Conservation (phyloP, 2,888 invertebrate genomes). For the Caenorhabditis sp. region DNA sequence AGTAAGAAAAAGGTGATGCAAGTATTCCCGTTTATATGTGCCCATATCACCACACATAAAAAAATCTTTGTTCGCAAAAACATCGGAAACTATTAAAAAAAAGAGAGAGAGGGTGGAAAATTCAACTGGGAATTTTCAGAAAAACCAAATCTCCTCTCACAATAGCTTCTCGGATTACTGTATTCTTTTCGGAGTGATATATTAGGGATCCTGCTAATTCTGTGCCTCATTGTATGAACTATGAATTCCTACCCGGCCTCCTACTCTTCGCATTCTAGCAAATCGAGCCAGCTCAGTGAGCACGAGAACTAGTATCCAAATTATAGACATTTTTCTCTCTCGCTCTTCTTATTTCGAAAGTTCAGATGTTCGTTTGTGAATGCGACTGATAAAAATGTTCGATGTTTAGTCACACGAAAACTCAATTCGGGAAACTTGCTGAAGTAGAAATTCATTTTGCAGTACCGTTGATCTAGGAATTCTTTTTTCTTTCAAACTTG, state of each 20-base stretch:
- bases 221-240: too few relatives aligned
- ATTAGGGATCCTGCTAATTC: too few relatives aligned
- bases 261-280: too few relatives aligned
- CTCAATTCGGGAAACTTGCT: background rate
- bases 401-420: background rate
- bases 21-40: constrained; percentile 1
- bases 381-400: background rate
- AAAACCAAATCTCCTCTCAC: background rate
- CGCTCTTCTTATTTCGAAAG: background rate
- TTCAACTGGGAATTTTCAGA: background rate
- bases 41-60: constrained; percentile 9
- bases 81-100: background rate
- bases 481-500: too few relatives aligned
- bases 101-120: background rate
- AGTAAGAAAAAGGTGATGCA: too few relatives aligned
- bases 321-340: background rate
- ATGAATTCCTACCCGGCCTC: too few relatives aligned
- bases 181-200: background rate
- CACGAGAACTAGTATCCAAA: background rate
- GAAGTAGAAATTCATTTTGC: background rate
- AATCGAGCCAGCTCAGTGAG: background rate
- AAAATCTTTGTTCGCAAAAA: background rate
- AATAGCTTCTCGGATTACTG: background rate
- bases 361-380: background rate
- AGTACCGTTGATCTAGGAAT: too few relatives aligned